Percentiles rank a stretch among this genome's conserved stretches.
Evolutionary conservation across 2,888 invertebrate species (phyloP).

Genomic region (Phaonia tiefii): DNA sequence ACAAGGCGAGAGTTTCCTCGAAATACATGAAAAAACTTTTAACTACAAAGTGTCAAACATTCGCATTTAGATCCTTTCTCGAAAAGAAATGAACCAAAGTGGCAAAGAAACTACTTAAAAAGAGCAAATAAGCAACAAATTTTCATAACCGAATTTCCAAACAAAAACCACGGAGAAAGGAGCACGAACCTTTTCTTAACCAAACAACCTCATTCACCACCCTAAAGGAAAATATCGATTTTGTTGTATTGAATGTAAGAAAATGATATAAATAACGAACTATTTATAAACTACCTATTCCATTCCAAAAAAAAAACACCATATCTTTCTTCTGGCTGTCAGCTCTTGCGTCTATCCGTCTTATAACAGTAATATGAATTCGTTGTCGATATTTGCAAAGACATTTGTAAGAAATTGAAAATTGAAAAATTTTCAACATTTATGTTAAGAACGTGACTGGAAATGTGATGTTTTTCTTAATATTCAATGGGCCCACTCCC

Average conservation of each 20-base stretch:
- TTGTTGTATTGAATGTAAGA: conserved; percentile 54
- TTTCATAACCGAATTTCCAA: too few relatives aligned
- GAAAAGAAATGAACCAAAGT: too few relatives aligned
- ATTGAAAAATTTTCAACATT: conserved; percentile 71
- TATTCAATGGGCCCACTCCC: conserved; percentile 20
- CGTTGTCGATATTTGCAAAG: conserved; percentile 7
- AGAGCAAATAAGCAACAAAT: too few relatives aligned
- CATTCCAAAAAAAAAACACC: too few relatives aligned
- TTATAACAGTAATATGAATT: background rate
- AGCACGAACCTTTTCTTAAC: background rate
- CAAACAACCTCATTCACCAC: conserved; percentile 1
- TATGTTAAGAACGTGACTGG: conserved; percentile 76
- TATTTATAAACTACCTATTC: background rate
- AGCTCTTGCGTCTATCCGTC: too few relatives aligned
- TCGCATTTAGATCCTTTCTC: too few relatives aligned
- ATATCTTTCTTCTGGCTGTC: too few relatives aligned
- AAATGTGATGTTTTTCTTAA: conserved; percentile 73
- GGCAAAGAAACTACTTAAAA: too few relatives aligned
- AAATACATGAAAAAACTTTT: conserved; percentile 20
- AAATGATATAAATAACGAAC: conserved; percentile 20
- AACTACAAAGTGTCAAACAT: conserved; percentile 18
- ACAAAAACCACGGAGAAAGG: too few relatives aligned
- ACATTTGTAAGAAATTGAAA: conserved; percentile 65
- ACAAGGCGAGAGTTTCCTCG: too few relatives aligned
- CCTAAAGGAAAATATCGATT: conserved; percentile 25